These are phyloP conservation scores for Andrena bucephala DNA, from an alignment of 2,888 invertebrate genomes.

Conservation along the genomic window DNA sequence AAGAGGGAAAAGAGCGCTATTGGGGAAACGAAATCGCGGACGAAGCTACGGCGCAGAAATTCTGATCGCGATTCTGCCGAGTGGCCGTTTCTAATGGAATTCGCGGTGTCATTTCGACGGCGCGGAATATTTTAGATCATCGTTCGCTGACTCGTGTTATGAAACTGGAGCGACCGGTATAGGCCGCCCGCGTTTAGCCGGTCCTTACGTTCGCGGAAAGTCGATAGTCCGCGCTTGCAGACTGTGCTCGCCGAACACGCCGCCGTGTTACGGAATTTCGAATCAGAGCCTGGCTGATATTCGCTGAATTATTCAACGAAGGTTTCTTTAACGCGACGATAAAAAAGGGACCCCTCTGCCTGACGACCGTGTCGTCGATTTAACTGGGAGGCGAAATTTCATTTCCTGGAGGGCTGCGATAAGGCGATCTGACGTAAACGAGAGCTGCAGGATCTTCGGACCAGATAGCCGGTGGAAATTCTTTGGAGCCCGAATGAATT, in stretches of 20 bases:
- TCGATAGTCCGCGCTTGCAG: neutral
- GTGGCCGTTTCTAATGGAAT: slow-evolving; percentile 33
- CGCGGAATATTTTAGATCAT: neutral
- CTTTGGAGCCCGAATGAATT: slow-evolving; percentile 40
- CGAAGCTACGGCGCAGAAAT: neutral
- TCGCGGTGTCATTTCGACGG: slow-evolving; percentile 37
- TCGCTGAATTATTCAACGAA: slow-evolving; percentile 54
- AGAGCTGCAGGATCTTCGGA: neutral
- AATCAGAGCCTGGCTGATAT: neutral
- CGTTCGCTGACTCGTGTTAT: slow-evolving; percentile 26
- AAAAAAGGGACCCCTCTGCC: slow-evolving; percentile 24
- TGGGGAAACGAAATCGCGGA: neutral
- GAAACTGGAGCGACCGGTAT: slow-evolving; percentile 32
- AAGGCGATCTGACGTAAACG: slow-evolving; percentile 34
- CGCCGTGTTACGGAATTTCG: neutral
- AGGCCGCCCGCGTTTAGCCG: neutral
- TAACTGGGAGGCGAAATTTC: slow-evolving; percentile 50
- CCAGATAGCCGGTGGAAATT: slow-evolving; percentile 40
- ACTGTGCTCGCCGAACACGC: neutral
- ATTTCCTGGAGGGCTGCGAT: slow-evolving; percentile 55
- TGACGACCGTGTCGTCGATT: slow-evolving; percentile 18
- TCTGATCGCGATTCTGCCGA: neutral
- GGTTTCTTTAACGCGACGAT: slow-evolving; percentile 17
- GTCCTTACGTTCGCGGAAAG: neutral
- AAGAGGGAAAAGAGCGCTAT: neutral